phyloP scores from a whole-genome alignment of 2,113 vertebrate genomes.

The Ceyx margarethae region DNA sequence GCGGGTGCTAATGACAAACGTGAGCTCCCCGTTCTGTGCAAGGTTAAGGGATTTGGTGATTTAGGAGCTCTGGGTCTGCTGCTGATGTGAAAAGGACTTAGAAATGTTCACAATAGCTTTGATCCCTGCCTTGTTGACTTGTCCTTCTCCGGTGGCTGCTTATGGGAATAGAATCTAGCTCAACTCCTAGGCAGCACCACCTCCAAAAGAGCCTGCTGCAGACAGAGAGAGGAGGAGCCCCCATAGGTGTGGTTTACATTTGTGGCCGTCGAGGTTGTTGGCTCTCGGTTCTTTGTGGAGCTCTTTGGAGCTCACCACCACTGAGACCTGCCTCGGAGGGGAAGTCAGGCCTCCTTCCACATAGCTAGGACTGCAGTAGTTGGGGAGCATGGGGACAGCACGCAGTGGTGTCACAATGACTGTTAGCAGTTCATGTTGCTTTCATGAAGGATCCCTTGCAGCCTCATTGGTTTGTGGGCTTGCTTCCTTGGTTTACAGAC shows the following conservation, averaged over 20 bases:
- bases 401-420: neutral
- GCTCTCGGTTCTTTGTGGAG: neutral
- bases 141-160: neutral
- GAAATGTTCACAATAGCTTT: neutral
- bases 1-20: neutral
- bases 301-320: neutral
- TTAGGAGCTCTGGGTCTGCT: neutral
- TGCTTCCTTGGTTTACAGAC: neutral
- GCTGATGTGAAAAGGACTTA: neutral
- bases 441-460: neutral
- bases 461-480: neutral
- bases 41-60: neutral
- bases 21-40: neutral
- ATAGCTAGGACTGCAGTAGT: neutral
- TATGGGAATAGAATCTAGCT: neutral
- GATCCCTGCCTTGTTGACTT: neutral
- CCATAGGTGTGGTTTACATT: neutral
- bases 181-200: neutral
- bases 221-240: neutral
- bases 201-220: neutral
- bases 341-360: neutral
- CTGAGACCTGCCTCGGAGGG: neutral
- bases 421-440: neutral
- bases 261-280: neutral
- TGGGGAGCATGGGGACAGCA: fast-evolving